A percentile compares a stretch with the other conserved stretches of the same genome.
These are phyloP conservation scores for Vulpes vulpes DNA, from an alignment of 2,113 vertebrate species.

Conservation along the genomic window DNA sequence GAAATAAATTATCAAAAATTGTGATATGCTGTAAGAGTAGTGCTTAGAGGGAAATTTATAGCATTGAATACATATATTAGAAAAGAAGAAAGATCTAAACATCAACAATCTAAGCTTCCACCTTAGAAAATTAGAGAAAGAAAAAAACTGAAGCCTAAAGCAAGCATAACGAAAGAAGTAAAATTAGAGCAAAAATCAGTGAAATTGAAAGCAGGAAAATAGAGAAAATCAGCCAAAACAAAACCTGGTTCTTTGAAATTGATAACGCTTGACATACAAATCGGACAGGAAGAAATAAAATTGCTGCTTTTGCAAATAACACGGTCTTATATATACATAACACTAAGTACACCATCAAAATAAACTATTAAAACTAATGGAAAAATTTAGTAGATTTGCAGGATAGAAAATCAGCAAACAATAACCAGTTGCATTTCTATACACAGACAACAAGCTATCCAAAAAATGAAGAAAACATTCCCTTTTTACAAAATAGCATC, in stretches of 20 bases:
- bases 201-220: background rate
- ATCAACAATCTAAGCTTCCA: background rate
- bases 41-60: background rate
- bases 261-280: background rate
- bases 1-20: constrained; percentile 32
- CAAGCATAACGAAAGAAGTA: background rate
- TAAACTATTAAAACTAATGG: background rate
- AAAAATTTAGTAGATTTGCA: background rate
- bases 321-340: background rate
- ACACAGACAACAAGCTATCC: background rate
- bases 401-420: background rate
- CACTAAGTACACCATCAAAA: background rate
- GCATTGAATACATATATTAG: background rate
- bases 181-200: background rate
- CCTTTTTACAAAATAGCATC: background rate
- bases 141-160: background rate
- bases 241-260: background rate
- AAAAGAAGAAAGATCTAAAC: constrained; percentile 11
- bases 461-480: background rate
- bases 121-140: background rate
- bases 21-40: background rate
- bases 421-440: background rate
- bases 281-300: background rate
- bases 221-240: constrained; percentile 18
- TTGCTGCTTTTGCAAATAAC: background rate